A percentile compares a stretch with the other conserved stretches of the same genome.
phyloP scores from a whole-genome alignment of 1,140 invertebrate species.

The Drosophila sturtevanti region DNA sequence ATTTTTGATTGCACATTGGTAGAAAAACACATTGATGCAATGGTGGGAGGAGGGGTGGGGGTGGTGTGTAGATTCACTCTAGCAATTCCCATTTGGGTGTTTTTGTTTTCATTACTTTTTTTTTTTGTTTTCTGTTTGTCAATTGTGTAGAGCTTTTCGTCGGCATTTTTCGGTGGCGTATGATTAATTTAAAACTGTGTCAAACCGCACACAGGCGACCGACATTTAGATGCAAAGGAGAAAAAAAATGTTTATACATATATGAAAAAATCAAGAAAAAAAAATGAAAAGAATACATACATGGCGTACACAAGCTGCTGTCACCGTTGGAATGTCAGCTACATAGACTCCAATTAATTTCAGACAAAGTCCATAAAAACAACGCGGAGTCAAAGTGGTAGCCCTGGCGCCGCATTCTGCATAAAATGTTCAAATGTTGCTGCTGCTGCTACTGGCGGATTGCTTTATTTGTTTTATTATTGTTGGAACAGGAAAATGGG shows the following conservation, averaged over 20 bases:
- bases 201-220: constrained; percentile 60
- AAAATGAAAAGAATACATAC: constrained; percentile 8
- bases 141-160: constrained; percentile 62
- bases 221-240: constrained; percentile 17
- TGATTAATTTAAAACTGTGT: constrained; percentile 81
- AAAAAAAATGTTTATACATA: too few species aligned
- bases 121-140: constrained; percentile 5
- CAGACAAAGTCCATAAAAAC: constrained; percentile 77
- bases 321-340: constrained; percentile 63
- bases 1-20: constrained; percentile 38
- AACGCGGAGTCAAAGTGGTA: constrained; percentile 53
- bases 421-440: constrained; percentile 77
- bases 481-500: constrained; percentile 34
- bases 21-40: background rate
- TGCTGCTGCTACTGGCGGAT: constrained; percentile 62
- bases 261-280: too few species aligned
- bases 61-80: too few species aligned
- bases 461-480: constrained; percentile 79
- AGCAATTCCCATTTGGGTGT: background rate
- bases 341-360: constrained; percentile 78
- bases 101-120: background rate
- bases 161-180: constrained; percentile 58
- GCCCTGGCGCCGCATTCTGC: constrained; percentile 33
- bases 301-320: constrained; percentile 18
- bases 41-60: background rate